Conservation (phyloP, 2,888 invertebrate species). For the Pandemis cinnamomeana region DNA sequence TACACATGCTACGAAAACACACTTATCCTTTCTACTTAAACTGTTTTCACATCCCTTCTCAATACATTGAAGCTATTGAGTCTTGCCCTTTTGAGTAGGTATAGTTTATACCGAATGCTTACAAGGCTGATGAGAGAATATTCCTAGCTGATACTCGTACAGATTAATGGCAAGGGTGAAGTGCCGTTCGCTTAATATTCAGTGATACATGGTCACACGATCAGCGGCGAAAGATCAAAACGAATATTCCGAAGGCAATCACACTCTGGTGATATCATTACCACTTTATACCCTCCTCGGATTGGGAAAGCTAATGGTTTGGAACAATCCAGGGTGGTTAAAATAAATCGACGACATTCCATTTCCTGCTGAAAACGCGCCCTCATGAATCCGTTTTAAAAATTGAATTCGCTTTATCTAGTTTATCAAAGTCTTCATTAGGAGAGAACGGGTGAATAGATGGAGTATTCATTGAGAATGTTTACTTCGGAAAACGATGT, state of each 20-base stretch:
- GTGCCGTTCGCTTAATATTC: slow-evolving; percentile 27
- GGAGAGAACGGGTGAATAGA: slow-evolving; percentile 27
- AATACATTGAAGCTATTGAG: slow-evolving; percentile 71
- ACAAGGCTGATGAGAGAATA: slow-evolving; percentile 9
- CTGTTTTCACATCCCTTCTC: slow-evolving; percentile 74
- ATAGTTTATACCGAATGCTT: slow-evolving; percentile 21
- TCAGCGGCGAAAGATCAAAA: slow-evolving; percentile 33
- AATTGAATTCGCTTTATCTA: slow-evolving; percentile 64
- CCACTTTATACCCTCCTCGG: slow-evolving; percentile 73
- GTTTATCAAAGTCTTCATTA: slow-evolving; percentile 52
- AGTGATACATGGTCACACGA: slow-evolving; percentile 11
- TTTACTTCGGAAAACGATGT: not conserved
- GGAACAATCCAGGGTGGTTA: slow-evolving; percentile 78
- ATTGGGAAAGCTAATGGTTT: slow-evolving; percentile 81
- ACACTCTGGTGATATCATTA: slow-evolving; percentile 64
- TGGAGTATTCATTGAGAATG: slow-evolving; percentile 30
- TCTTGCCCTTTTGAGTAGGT: slow-evolving; percentile 63
- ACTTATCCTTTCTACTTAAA: slow-evolving; percentile 80
- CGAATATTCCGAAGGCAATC: slow-evolving; percentile 49
- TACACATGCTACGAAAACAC: slow-evolving; percentile 78
- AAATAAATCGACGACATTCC: slow-evolving; percentile 80
- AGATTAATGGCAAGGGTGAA: slow-evolving; percentile 11
- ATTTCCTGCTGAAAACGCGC: slow-evolving; percentile 74
- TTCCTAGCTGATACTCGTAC: slow-evolving; percentile 7
- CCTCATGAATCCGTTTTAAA: slow-evolving; percentile 70